These are phyloP conservation scores for Thelaira solivaga DNA, from an alignment of 2,888 invertebrate genomes.

Conservation along the genomic window DNA sequence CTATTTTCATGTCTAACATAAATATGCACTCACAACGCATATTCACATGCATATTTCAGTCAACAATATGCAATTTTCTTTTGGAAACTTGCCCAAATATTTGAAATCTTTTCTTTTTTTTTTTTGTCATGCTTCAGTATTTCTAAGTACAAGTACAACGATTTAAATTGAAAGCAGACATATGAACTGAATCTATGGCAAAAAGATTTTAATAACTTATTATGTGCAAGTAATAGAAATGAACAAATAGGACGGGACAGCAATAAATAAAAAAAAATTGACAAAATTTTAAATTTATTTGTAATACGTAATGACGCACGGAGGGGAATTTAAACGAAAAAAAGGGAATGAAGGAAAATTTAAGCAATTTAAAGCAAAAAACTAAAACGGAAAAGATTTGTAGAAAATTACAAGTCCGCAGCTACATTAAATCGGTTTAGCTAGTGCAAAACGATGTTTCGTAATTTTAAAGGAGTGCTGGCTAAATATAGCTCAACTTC, in stretches of 20 bases:
- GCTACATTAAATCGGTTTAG: too few relatives aligned
- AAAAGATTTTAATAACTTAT: slow-evolving; percentile 56
- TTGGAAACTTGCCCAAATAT: slow-evolving; percentile 59
- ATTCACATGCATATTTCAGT: slow-evolving; percentile 32
- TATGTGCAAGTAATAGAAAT: slow-evolving; percentile 46
- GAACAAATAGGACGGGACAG: background rate
- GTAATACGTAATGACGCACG: slow-evolving; percentile 43
- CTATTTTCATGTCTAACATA: slow-evolving; percentile 26
- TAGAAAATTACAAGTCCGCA: too few relatives aligned
- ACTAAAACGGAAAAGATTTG: too few relatives aligned
- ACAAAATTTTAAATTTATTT: slow-evolving; percentile 34
- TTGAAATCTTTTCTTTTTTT: slow-evolving; percentile 2
- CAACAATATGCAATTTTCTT: slow-evolving; percentile 54
- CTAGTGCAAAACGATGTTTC: too few relatives aligned
- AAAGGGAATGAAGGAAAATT: too few relatives aligned
- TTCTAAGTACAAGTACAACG: slow-evolving; percentile 1
- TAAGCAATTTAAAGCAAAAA: too few relatives aligned
- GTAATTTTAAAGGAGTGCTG: too few relatives aligned
- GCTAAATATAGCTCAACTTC: too few relatives aligned
- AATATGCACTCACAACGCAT: slow-evolving; percentile 45
- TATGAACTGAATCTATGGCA: slow-evolving; percentile 52
- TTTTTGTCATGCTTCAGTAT: slow-evolving; percentile 13
- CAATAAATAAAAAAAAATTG: background rate
- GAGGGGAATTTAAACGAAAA: too few relatives aligned
- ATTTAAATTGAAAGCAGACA: slow-evolving; percentile 58